Evolutionary conservation across 2,888 invertebrate species (phyloP).

Genomic region (Ferdinandea cuprea): DNA sequence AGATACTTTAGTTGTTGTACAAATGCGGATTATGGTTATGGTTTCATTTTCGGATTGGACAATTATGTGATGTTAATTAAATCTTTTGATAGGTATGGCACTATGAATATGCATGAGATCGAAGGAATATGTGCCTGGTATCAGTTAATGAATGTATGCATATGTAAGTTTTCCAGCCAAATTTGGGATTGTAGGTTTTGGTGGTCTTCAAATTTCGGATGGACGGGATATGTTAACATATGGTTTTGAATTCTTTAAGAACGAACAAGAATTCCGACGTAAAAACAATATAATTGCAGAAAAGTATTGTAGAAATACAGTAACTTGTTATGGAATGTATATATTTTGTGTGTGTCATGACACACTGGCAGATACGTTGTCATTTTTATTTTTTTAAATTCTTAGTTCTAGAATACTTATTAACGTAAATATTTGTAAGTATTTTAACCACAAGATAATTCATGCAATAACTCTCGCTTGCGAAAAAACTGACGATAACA

Average conservation of each 20-base stretch:
- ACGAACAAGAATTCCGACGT: background rate
- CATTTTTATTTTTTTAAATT: no score
- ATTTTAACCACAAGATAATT: no score
- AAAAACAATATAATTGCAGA: background rate
- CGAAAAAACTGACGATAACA: no score
- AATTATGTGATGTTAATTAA: conserved; percentile 67
- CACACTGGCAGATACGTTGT: no score
- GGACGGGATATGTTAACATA: background rate
- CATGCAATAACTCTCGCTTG: no score
- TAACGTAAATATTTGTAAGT: no score
- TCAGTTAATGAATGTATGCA: conserved; percentile 32
- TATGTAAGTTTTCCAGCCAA: conserved; percentile 22
- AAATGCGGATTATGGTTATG: conserved; percentile 57
- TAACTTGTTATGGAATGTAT: no score
- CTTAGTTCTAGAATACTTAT: no score
- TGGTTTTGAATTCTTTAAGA: background rate
- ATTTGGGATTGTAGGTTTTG: conserved; percentile 13
- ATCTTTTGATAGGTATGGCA: conserved; percentile 31
- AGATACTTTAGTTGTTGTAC: conserved; percentile 27
- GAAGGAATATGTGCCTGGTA: background rate
- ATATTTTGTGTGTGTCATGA: no score
- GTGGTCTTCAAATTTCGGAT: conserved; percentile 21
- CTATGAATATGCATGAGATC: conserved; percentile 37
- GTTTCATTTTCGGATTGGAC: conserved; percentile 48
- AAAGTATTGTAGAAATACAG: no score